Evolutionary conservation across 1,140 invertebrate genomes (phyloP).

Genomic region (Eumaeus atala): DNA sequence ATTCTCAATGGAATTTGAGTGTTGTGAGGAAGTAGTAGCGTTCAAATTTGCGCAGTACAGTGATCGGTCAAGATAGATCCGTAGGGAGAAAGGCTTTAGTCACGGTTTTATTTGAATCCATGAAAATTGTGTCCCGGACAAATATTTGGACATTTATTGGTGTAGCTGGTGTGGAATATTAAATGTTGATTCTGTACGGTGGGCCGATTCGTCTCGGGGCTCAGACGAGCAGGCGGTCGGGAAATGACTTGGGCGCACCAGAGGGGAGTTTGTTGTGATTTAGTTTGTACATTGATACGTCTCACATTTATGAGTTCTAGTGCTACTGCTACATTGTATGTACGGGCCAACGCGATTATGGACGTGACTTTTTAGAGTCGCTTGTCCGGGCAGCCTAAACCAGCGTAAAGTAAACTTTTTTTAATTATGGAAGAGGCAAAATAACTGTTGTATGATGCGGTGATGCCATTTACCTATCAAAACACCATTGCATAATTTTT

Average conservation of each 20-base stretch:
- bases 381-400: too few relatives aligned
- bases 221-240: too few relatives aligned
- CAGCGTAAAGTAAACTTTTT: too few relatives aligned
- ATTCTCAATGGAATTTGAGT: slow-evolving; percentile 1
- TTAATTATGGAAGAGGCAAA: too few relatives aligned
- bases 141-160: slow-evolving; percentile 72
- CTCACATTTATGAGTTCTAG: slow-evolving; percentile 15
- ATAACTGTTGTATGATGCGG: too few relatives aligned
- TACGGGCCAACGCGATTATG: too few relatives aligned
- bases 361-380: too few relatives aligned
- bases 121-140: slow-evolving; percentile 54
- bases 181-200: slow-evolving; percentile 57
- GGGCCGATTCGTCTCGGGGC: slow-evolving; percentile 31
- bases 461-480: too few relatives aligned
- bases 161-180: slow-evolving; percentile 61
- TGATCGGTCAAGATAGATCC: slow-evolving; percentile 29
- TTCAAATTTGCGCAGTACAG: not conserved
- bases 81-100: slow-evolving; percentile 59
- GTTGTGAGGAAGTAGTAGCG: slow-evolving; percentile 9
- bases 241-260: slow-evolving; percentile 32
- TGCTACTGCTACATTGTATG: not conserved
- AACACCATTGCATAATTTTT: too few relatives aligned
- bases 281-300: slow-evolving; percentile 11
- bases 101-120: slow-evolving; percentile 68
- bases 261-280: slow-evolving; percentile 3